phyloP scores from a whole-genome alignment of 2,113 vertebrate genomes.

The Rutilus rutilus region DNA sequence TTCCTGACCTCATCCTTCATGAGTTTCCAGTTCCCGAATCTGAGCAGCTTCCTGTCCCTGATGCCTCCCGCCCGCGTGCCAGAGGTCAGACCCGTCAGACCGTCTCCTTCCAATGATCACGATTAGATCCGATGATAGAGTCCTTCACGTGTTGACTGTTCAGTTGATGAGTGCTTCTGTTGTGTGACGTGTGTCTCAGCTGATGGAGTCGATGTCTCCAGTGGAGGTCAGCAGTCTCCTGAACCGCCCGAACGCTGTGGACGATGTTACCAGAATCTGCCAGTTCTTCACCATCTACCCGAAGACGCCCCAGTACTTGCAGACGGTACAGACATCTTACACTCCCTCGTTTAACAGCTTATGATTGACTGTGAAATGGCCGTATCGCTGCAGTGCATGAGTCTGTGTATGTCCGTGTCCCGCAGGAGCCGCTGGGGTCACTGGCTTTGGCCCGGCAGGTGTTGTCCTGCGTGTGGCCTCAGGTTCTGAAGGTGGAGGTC shows the following conservation, averaged over 20 bases:
- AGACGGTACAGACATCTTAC: constrained; percentile 59
- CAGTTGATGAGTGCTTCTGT: no score
- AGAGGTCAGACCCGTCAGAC: constrained; percentile 61
- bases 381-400: not conserved
- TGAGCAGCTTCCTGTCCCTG: constrained; percentile 71
- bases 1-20: constrained; percentile 71
- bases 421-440: constrained; percentile 66
- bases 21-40: constrained; percentile 73
- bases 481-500: constrained; percentile 61
- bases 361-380: not conserved
- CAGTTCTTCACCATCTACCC: constrained; percentile 65
- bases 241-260: constrained; percentile 50
- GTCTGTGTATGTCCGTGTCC: not conserved
- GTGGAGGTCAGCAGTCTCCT: constrained; percentile 66
- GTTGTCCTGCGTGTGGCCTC: constrained; percentile 71
- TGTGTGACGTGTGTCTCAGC: constrained; percentile 54
- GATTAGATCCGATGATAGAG: not conserved
- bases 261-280: constrained; percentile 63
- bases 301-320: constrained; percentile 62
- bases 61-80: constrained; percentile 56
- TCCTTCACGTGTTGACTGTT: not conserved
- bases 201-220: constrained; percentile 72
- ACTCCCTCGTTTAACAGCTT: not conserved
- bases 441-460: constrained; percentile 55
- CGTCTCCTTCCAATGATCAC: not conserved